These are phyloP conservation scores for Xestia xanthographa DNA, from an alignment of 2,888 invertebrate species.

Conservation along the genomic window DNA sequence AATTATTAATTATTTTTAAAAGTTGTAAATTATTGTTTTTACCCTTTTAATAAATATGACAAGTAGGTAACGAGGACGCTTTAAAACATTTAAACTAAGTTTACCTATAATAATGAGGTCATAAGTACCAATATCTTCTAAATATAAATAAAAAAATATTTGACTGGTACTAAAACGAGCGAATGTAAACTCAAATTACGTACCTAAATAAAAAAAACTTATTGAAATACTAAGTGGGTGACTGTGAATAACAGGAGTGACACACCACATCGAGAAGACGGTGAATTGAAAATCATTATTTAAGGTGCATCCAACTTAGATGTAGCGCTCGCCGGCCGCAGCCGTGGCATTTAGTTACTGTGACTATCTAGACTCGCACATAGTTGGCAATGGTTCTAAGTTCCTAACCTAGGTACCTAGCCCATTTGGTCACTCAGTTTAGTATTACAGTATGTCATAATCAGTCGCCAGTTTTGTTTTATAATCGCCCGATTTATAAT, in stretches of 20 bases:
- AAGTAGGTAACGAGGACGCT: not conserved
- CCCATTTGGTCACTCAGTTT: not conserved
- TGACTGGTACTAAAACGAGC: not conserved
- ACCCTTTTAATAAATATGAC: not conserved
- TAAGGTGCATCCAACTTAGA: not conserved
- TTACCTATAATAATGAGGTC: not conserved
- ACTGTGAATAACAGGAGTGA: not conserved
- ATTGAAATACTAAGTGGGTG: not conserved
- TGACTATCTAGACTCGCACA: not conserved
- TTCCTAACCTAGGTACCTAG: not conserved
- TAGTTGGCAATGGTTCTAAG: not conserved
- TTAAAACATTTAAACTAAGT: not conserved
- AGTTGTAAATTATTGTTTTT: constrained; percentile 30
- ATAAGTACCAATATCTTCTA: not conserved
- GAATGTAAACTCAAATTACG: no score
- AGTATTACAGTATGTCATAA: not conserved
- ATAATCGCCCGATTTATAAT: not conserved
- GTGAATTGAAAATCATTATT: not conserved
- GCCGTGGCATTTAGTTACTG: not conserved
- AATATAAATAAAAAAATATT: not conserved
- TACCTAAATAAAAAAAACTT: not conserved
- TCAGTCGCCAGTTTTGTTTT: not conserved
- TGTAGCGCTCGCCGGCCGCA: not conserved
- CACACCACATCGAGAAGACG: no score
- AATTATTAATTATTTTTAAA: constrained; percentile 3